Evolutionary conservation across 2,113 vertebrate genomes (phyloP).

Genomic region (Rhizomys pruinosus): DNA sequence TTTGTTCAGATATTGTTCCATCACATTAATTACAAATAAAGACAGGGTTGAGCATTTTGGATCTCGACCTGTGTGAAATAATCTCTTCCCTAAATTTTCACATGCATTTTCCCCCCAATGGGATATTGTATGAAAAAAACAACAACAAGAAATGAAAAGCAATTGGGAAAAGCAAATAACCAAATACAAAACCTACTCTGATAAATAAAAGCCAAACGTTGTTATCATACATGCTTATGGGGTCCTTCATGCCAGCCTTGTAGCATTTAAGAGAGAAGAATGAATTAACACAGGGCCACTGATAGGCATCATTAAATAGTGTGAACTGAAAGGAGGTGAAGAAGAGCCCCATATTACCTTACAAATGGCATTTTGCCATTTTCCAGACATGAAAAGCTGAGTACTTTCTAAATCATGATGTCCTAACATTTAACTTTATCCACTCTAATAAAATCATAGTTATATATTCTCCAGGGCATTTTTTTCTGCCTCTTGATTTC

Average conservation of each 20-base stretch:
- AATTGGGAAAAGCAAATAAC: slow-evolving; percentile 77
- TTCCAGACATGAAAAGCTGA: slow-evolving; percentile 63
- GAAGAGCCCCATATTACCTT: slow-evolving; percentile 1
- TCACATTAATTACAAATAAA: slow-evolving; percentile 77
- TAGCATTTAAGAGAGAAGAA: slow-evolving; percentile 76
- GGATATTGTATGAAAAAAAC: slow-evolving; percentile 72
- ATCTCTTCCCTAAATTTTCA: slow-evolving; percentile 23
- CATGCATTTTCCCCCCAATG: neutral
- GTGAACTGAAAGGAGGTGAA: slow-evolving; percentile 73
- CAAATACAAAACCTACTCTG: slow-evolving; percentile 71
- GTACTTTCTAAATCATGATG: slow-evolving; percentile 71
- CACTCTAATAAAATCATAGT: slow-evolving; percentile 60
- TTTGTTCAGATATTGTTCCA: slow-evolving; percentile 56
- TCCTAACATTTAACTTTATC: slow-evolving; percentile 69
- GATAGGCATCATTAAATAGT: slow-evolving; percentile 68
- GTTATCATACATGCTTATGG: slow-evolving; percentile 69
- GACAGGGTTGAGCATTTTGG: slow-evolving; percentile 41
- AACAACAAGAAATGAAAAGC: slow-evolving; percentile 79
- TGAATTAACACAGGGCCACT: slow-evolving; percentile 60
- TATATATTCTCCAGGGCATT: slow-evolving; percentile 27
- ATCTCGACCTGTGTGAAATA: slow-evolving; percentile 3
- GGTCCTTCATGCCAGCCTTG: slow-evolving; percentile 69
- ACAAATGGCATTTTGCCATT: slow-evolving; percentile 71
- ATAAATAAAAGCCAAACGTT: slow-evolving; percentile 83
- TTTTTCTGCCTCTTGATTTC: slow-evolving; percentile 56